phyloP scores from a whole-genome alignment of 1,140 invertebrate species.

The Subanguina moxae region DNA sequence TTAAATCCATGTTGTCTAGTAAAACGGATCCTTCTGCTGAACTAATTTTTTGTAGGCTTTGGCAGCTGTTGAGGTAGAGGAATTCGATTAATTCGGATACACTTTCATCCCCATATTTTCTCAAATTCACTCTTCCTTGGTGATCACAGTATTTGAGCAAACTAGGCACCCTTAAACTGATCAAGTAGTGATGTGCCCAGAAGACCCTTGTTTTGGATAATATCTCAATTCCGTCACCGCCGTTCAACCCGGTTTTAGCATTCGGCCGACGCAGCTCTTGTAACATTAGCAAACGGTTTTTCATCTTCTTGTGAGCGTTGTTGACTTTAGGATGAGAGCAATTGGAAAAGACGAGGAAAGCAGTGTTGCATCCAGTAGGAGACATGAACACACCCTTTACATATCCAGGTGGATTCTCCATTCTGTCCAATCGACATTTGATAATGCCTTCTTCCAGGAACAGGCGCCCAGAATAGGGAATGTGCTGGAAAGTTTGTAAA shows the following conservation, averaged over 20 bases:
- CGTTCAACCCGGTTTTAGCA: no score
- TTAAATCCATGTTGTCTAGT: background rate
- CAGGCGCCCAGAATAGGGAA: background rate
- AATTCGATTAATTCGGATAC: background rate
- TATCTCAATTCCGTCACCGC: background rate
- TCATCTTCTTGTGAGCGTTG: background rate
- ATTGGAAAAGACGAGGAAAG: background rate
- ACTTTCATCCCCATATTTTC: background rate
- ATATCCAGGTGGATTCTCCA: background rate
- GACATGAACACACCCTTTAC: background rate
- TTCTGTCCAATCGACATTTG: background rate
- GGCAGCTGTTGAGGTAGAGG: background rate
- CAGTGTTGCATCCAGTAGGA: background rate
- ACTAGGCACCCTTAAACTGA: background rate
- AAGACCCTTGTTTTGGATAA: background rate
- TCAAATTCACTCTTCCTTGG: background rate
- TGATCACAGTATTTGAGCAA: background rate
- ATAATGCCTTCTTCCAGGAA: background rate
- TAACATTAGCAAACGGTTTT: background rate
- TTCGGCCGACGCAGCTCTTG: background rate
- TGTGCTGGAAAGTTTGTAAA: background rate
- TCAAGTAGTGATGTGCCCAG: background rate
- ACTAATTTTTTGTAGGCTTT: background rate
- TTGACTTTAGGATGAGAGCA: background rate
- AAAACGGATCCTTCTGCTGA: background rate